A percentile compares a stretch with the other conserved stretches of the same genome.
Evolutionary conservation across 1,140 invertebrate genomes (phyloP).

Genomic region (Lethocerus indicus): DNA sequence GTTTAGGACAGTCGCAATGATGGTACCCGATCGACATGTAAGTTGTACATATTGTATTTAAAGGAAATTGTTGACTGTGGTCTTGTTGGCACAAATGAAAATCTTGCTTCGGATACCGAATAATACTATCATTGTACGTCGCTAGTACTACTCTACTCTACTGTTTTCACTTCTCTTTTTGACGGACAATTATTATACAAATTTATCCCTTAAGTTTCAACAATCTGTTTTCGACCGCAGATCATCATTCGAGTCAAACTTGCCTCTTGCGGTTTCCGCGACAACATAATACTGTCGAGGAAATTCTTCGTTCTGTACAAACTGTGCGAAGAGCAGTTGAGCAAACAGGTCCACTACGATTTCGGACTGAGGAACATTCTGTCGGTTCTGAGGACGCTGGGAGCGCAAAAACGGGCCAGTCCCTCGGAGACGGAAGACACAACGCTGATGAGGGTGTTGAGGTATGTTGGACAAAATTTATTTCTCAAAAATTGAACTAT

Average conservation of each 20-base stretch:
- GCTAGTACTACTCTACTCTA: no score
- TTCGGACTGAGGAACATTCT: slow-evolving; percentile 85
- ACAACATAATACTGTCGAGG: slow-evolving; percentile 68
- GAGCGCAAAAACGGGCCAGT: slow-evolving; percentile 68
- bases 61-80: no score
- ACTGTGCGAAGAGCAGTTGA: slow-evolving; percentile 84
- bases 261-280: slow-evolving; percentile 80
- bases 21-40: slow-evolving; percentile 81
- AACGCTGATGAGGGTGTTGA: slow-evolving; percentile 80
- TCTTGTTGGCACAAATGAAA: no score
- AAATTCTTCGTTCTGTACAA: slow-evolving; percentile 89
- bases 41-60: no score
- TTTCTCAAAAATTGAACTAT: no score
- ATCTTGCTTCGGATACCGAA: no score
- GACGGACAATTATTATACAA: no score
- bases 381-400: slow-evolving; percentile 75
- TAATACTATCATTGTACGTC: no score
- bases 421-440: slow-evolving; percentile 72
- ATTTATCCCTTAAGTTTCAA: no score
- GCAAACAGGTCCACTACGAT: slow-evolving; percentile 90
- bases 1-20: slow-evolving; percentile 87
- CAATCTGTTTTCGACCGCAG: slow-evolving; percentile 23
- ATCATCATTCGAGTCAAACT: slow-evolving; percentile 89
- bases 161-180: no score
- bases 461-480: no score